These are phyloP conservation scores for Brachionus koreanus DNA, from an alignment of 1,140 invertebrate species.

Conservation along the genomic window DNA sequence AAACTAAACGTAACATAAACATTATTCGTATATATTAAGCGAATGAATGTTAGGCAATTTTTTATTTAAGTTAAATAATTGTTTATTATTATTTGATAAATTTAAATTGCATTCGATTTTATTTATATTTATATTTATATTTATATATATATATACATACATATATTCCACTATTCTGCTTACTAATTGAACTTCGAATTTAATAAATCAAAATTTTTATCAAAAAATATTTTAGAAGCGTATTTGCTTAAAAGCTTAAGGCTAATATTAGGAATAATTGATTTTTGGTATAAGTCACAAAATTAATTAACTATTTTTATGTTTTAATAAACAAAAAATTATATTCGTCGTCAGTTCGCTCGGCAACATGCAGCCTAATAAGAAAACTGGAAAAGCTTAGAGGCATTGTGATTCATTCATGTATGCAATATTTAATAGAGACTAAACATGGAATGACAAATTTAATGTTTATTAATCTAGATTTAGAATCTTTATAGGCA, in stretches of 20 bases:
- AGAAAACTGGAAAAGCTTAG: background rate
- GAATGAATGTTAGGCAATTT: no score
- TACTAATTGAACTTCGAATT: background rate
- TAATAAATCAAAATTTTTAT: background rate
- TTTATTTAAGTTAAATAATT: no score
- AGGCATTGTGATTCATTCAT: constrained; percentile 20
- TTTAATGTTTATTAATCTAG: background rate
- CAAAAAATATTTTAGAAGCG: background rate
- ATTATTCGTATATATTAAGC: no score
- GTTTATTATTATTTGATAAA: no score
- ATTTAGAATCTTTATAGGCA: background rate
- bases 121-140: no score
- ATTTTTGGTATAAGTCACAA: background rate
- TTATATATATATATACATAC: no score
- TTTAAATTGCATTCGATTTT: no score
- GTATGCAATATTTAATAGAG: constrained; percentile 22
- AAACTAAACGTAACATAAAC: no score
- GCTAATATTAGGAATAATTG: background rate
- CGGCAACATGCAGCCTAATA: background rate
- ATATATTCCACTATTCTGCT: no score
- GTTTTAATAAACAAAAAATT: background rate
- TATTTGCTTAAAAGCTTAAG: background rate
- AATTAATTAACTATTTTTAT: constrained; percentile 6
- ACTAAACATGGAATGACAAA: constrained; percentile 32
- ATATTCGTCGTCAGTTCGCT: background rate